Evolutionary conservation across 2,113 vertebrate genomes (phyloP).

Genomic region (Engystomops pustulosus): DNA sequence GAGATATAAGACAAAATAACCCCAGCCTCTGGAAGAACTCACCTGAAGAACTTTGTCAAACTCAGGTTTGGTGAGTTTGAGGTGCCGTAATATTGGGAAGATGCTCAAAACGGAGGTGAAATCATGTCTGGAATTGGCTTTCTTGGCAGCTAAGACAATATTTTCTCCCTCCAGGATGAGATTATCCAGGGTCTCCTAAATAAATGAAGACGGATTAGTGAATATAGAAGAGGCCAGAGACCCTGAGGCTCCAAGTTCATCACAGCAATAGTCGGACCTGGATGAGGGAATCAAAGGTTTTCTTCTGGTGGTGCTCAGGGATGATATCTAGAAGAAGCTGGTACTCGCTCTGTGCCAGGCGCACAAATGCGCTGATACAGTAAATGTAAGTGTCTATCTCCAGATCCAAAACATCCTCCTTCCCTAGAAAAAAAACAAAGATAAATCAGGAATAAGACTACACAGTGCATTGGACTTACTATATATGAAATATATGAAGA

Average conservation of each 20-base stretch:
- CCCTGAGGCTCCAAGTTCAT: too few relatives aligned
- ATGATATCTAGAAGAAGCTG: slow-evolving; percentile 86
- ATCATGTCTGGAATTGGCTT: slow-evolving; percentile 91
- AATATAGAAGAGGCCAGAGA: not conserved
- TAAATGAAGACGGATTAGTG: not conserved
- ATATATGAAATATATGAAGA: not conserved
- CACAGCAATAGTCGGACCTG: slow-evolving; percentile 76
- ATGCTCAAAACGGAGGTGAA: slow-evolving; percentile 95
- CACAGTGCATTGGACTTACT: not conserved
- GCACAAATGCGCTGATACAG: slow-evolving; percentile 94
- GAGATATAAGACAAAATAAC: too few relatives aligned
- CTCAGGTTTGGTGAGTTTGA: slow-evolving; percentile 93
- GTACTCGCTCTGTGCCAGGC: slow-evolving; percentile 95
- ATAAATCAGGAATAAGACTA: not conserved
- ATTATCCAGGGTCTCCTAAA: slow-evolving; percentile 90
- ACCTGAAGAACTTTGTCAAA: slow-evolving; percentile 96
- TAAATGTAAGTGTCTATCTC: slow-evolving; percentile 97
- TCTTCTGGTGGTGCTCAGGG: slow-evolving; percentile 98
- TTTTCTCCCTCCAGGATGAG: slow-evolving; percentile 96
- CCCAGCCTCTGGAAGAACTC: not conserved
- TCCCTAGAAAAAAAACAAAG: slow-evolving; percentile 75
- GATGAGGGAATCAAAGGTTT: slow-evolving; percentile 97
- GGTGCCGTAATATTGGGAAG: slow-evolving; percentile 94
- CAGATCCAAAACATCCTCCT: slow-evolving; percentile 91
- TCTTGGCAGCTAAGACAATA: slow-evolving; percentile 88